Conservation (phyloP, 2,113 vertebrate genomes). For the Microcebus lehilahytsara region DNA sequence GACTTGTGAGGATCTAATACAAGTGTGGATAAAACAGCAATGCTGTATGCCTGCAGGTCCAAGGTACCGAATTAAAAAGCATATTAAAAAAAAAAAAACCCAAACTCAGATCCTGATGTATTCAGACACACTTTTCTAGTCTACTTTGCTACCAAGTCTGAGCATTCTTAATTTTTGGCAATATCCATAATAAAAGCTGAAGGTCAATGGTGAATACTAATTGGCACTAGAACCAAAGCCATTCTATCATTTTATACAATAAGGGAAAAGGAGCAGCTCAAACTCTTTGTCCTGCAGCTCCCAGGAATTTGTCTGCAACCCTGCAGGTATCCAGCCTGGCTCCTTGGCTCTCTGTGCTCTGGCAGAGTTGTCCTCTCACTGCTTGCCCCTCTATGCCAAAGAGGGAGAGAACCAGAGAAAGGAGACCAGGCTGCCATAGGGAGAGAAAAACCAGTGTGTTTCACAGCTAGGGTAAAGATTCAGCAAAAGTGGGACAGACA, state of each 20-base stretch:
- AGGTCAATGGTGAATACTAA: not conserved
- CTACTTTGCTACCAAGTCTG: not conserved
- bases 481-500: not conserved
- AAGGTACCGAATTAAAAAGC: slow-evolving; percentile 13
- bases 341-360: not conserved
- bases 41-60: not conserved
- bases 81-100: not conserved
- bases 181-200: not conserved
- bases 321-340: not conserved
- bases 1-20: not conserved
- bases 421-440: not conserved
- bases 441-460: not conserved
- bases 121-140: not conserved
- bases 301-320: not conserved
- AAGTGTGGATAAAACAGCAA: not conserved
- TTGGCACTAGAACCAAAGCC: not conserved
- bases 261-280: not conserved
- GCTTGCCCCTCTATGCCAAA: not conserved
- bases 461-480: not conserved
- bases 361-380: not conserved
- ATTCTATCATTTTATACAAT: not conserved
- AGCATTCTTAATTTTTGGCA: not conserved
- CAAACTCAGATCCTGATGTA: not conserved
- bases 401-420: not conserved
- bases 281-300: not conserved